Conservation (phyloP, 92 coral and sea anemone genomes). For the Umimayanthus kanabou region DNA sequence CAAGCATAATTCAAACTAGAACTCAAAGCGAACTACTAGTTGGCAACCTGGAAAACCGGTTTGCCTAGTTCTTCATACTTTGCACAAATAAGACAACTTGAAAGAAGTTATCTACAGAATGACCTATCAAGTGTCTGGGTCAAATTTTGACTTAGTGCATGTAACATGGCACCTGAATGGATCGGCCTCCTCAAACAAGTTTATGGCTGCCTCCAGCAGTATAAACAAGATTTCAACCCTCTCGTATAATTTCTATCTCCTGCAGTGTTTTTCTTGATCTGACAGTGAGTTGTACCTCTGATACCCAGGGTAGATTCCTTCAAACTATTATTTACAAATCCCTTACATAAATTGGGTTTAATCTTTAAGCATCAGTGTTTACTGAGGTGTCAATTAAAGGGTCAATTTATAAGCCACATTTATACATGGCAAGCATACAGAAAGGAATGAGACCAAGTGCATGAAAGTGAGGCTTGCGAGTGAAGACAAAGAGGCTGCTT, state of each 20-base stretch:
- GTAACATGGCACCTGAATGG: neutral
- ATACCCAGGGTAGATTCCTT: neutral
- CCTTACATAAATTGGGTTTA: constrained; percentile 6
- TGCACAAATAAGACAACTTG: neutral
- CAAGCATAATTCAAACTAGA: no score
- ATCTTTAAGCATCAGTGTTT: constrained; percentile 1
- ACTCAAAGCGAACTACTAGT: no score
- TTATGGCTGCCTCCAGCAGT: neutral
- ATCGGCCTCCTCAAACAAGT: constrained; percentile 3
- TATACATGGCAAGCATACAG: neutral
- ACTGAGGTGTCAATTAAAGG: constrained; percentile 3
- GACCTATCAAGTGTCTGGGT: neutral
- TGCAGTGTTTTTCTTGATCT: no score
- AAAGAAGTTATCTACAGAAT: constrained; percentile 2
- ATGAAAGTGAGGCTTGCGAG: constrained; percentile 2
- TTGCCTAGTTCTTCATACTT: neutral
- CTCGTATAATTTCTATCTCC: neutral
- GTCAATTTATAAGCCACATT: neutral
- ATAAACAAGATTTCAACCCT: neutral
- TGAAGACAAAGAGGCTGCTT: neutral
- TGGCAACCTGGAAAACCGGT: no score
- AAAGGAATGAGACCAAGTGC: neutral
- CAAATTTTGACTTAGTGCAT: neutral
- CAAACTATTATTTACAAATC: neutral
- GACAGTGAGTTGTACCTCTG: no score